Evolutionary conservation across 2,888 invertebrate genomes (phyloP).

Genomic region (Emesis russula): DNA sequence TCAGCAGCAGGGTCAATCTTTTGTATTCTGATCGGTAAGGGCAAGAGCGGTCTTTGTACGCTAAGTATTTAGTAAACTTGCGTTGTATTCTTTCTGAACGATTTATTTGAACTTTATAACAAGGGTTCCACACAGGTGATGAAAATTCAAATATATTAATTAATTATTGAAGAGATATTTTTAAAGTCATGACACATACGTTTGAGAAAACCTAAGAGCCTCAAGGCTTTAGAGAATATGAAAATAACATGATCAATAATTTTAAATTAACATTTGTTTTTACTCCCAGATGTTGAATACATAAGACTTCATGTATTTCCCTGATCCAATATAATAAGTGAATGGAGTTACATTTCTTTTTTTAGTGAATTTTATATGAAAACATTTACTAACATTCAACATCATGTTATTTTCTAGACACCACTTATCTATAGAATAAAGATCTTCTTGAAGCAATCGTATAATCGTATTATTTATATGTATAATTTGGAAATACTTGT

Average conservation of each 20-base stretch:
- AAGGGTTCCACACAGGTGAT: slow-evolving; percentile 8
- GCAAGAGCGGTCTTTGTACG: neutral
- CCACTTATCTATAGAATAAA: neutral
- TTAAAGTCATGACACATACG: neutral
- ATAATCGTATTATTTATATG: too few species aligned
- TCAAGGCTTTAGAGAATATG: neutral
- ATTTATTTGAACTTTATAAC: neutral
- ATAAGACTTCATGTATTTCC: neutral
- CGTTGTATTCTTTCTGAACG: neutral
- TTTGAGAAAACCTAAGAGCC: slow-evolving; percentile 2
- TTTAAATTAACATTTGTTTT: too few species aligned
- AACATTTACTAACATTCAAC: neutral
- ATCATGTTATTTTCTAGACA: neutral
- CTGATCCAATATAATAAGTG: neutral
- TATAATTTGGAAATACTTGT: too few species aligned
- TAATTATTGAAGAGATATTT: neutral
- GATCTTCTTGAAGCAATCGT: neutral
- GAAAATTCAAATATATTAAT: slow-evolving; percentile 17
- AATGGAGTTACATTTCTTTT: neutral
- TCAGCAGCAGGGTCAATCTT: neutral
- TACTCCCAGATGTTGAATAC: neutral
- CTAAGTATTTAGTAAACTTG: neutral
- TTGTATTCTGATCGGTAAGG: neutral
- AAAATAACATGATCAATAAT: too few species aligned
- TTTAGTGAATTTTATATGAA: slow-evolving; percentile 23